Evolutionary conservation across 1,140 invertebrate genomes (phyloP), one percentile per base, ranked within the genome.

Genomic region (Armadillidium nasatum): DNA sequence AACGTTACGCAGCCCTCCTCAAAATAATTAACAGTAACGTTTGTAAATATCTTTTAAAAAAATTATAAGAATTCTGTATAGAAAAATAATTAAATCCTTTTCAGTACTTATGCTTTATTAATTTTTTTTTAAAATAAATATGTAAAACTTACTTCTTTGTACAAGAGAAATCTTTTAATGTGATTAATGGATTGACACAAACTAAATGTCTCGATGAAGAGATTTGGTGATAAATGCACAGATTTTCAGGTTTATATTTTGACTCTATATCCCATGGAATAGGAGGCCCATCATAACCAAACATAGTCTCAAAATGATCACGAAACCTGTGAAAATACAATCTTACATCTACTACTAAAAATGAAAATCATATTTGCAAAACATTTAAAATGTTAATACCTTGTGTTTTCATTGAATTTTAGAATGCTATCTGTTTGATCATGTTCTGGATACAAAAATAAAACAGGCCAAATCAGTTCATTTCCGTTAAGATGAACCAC

Each of bases 341-440:
- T 13, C 50, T 7, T 60, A 60, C 11, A 1, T 60, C 19, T 15
- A 4, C 19, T 60, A 60, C 1, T 7, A 15, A 60, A 15, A 60
- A 7, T 15, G 19, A 19, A 7, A 3, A 19, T 2, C 7, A 60
- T 15, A 15, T 3, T 60, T 19, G 50, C 50, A 33, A 33, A 33
- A 33, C 33, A 33, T 6, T 33, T 33, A 33, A 33, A 33, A 33
- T 33, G 1, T 33, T 33, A 33, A 33, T 33, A 60, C 50, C 50
- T 60, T 60, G 50, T 60, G 11, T 60, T 70, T 33, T 70, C 68
- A 70, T 70, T 70, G 23, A 70, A 70, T 23, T 23, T 11, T 33
- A 22, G 22, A 4, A 70, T 23, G 22, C 19, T 15, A 11, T 70
- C 68, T 21, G 68, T 21, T 70, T 70, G 11, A 21, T 70, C 4